phyloP scores from a whole-genome alignment of 2,888 invertebrate genomes.

The Trichogramma evanescens region DNA sequence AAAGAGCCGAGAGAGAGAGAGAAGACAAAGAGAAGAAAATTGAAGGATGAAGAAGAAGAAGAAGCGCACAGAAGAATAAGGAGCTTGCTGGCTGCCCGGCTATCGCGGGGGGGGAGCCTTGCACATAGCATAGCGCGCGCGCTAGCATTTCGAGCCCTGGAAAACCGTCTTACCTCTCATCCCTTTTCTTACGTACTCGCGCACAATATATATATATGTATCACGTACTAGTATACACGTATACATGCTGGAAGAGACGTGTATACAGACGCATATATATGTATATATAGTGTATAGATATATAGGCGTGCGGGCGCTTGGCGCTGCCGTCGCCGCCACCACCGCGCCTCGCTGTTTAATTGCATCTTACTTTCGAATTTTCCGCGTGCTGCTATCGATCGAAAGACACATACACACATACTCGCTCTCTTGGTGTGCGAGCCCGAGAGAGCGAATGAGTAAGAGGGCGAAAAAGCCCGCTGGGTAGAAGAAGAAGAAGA shows the following conservation, averaged over 20 bases:
- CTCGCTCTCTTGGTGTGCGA: slow-evolving; percentile 7
- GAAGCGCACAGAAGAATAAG: slow-evolving; percentile 19
- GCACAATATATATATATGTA: slow-evolving; percentile 21
- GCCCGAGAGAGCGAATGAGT: slow-evolving; percentile 16
- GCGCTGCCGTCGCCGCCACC: too few relatives aligned
- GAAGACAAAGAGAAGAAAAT: slow-evolving; percentile 24
- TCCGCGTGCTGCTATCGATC: slow-evolving; percentile 49
- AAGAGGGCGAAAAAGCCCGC: slow-evolving; percentile 19
- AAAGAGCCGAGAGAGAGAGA: slow-evolving; percentile 16
- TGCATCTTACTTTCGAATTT: slow-evolving; percentile 50
- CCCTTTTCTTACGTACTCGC: slow-evolving; percentile 49
- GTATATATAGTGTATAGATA: too few relatives aligned
- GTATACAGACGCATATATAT: too few relatives aligned
- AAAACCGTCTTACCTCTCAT: slow-evolving; percentile 38
- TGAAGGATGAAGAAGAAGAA: slow-evolving; percentile 21
- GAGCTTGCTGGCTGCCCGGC: slow-evolving; percentile 9
- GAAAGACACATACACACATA: slow-evolving; percentile 35
- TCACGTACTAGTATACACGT: too few relatives aligned
- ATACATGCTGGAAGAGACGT: too few relatives aligned
- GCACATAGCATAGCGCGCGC: too few relatives aligned
- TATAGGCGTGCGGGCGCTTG: too few relatives aligned
- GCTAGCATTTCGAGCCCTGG: slow-evolving; percentile 27
- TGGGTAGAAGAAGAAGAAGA: slow-evolving; percentile 14
- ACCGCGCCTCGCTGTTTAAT: slow-evolving; percentile 42
- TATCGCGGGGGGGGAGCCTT: slow-evolving; percentile 1